phyloP scores from a whole-genome alignment of 2,888 invertebrate genomes.

The Orthosia gothica region DNA sequence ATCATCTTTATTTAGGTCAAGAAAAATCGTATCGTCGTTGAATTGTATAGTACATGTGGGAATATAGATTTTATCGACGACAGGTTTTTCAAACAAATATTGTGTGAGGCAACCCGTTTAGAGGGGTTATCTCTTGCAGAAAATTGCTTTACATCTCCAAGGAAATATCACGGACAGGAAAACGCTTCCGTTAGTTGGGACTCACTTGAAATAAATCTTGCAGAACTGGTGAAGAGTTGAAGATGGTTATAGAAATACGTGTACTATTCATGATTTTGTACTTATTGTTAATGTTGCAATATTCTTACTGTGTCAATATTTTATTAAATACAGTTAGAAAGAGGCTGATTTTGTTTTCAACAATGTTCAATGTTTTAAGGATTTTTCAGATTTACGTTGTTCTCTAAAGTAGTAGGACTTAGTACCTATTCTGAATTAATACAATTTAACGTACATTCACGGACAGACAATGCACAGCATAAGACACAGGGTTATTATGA shows the following conservation, averaged over 20 bases:
- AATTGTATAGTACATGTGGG: slow-evolving; percentile 23
- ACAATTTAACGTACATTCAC: no score
- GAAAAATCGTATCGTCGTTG: background rate
- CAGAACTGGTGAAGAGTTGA: slow-evolving; percentile 64
- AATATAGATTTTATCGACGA: slow-evolving; percentile 56
- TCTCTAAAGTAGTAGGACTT: background rate
- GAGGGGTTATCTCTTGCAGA: slow-evolving; percentile 87
- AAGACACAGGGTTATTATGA: no score
- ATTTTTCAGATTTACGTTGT: background rate
- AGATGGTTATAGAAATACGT: slow-evolving; percentile 12
- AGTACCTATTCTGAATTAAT: background rate
- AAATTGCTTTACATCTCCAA: slow-evolving; percentile 90
- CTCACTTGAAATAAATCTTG: slow-evolving; percentile 77
- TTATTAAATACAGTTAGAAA: background rate
- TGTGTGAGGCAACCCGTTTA: slow-evolving; percentile 83
- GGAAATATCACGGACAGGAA: slow-evolving; percentile 86
- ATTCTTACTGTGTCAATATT: background rate
- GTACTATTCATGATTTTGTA: slow-evolving; percentile 23
- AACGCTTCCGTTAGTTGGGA: slow-evolving; percentile 82
- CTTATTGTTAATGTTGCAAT: slow-evolving; percentile 10
- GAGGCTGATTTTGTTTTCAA: background rate
- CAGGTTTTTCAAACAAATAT: slow-evolving; percentile 76
- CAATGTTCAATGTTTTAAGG: background rate
- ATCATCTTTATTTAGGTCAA: slow-evolving; percentile 38
- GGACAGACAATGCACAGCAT: no score